Percentiles rank a stretch among this genome's conserved stretches.
Evolutionary conservation across 2,797 vertebrate genomes (phyloP).

Genomic region (Tauraco hartlaubi): DNA sequence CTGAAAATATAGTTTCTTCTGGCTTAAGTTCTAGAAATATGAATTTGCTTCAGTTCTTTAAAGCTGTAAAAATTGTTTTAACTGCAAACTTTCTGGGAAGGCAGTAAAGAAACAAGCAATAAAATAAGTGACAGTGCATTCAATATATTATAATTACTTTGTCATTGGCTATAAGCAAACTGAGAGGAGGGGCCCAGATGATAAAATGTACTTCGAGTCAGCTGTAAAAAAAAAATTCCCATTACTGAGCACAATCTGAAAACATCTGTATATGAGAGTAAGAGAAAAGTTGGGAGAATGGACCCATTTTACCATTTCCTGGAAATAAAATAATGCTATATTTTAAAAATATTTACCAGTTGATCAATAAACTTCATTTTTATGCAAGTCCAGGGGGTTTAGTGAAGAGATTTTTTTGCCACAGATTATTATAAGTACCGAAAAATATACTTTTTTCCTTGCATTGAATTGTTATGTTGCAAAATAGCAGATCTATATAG

Average conservation of each 20-base stretch:
- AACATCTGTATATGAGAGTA: not conserved
- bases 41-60: not conserved
- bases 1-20: not conserved
- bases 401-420: not conserved
- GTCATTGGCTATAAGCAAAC: not conserved
- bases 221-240: not conserved
- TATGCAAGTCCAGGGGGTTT: not conserved
- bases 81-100: not conserved
- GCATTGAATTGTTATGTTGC: not conserved
- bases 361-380: not conserved
- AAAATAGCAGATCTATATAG: not conserved
- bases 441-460: not conserved
- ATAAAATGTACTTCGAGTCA: not conserved
- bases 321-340: not conserved
- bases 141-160: not conserved
- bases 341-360: not conserved
- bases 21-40: constrained; percentile 6
- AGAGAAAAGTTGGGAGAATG: not conserved
- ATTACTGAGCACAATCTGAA: not conserved
- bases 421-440: not conserved
- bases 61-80: constrained; percentile 6
- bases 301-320: not conserved
- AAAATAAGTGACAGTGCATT: not conserved
- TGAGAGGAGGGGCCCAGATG: not conserved
- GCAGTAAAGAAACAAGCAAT: not conserved